Evolutionary conservation across 2,113 vertebrate species (phyloP).

Genomic region (Nicator chloris): DNA sequence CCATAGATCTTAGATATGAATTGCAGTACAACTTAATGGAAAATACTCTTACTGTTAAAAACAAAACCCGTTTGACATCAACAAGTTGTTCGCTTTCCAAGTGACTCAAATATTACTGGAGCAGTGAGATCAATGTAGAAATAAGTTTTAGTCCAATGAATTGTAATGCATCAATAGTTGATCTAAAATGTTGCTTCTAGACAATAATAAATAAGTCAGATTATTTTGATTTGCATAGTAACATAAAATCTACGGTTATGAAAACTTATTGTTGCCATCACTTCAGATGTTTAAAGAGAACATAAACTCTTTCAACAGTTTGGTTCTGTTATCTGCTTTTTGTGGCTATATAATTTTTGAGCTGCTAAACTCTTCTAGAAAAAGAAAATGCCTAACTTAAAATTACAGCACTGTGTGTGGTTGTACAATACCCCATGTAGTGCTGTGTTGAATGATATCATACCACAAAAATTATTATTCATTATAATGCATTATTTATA

Average conservation of each 20-base stretch:
- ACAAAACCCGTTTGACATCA: not conserved
- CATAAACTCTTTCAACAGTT: not conserved
- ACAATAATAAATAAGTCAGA: not conserved
- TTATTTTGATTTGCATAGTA: not conserved
- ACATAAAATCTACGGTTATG: not conserved
- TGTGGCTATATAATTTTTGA: not conserved
- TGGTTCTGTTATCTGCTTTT: not conserved
- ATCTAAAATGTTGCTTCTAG: not conserved
- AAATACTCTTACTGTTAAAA: not conserved
- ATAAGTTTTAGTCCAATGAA: not conserved
- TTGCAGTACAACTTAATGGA: not conserved
- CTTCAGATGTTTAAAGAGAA: not conserved
- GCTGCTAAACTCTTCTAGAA: not conserved
- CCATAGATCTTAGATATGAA: not conserved
- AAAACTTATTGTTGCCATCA: not conserved
- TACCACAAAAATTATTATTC: not conserved
- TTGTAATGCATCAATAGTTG: not conserved
- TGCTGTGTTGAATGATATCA: not conserved
- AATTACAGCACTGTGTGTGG: not conserved
- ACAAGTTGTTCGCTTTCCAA: not conserved
- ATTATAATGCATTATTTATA: constrained; percentile 1
- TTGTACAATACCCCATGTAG: not conserved
- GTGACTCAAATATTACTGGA: not conserved
- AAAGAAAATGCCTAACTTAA: not conserved
- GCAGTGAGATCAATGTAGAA: not conserved